phyloP scores from a whole-genome alignment of 2,797 vertebrate genomes.

The Cynopterus sphinx region DNA sequence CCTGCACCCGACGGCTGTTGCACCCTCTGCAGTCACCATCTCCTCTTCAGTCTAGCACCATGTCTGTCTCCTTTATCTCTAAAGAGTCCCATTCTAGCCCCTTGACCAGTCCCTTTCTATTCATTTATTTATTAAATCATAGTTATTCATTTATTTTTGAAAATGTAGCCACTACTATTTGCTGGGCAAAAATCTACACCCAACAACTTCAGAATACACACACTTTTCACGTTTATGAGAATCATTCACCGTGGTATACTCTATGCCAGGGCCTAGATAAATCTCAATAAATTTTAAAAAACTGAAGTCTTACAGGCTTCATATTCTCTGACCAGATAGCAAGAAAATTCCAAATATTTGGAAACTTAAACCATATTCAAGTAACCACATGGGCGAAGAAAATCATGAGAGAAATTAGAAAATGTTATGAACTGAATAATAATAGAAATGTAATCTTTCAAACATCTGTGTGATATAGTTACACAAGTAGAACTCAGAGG shows the following conservation, averaged over 20 bases:
- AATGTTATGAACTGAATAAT: neutral
- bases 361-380: neutral
- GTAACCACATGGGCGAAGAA: neutral
- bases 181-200: neutral
- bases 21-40: neutral
- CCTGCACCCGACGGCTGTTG: accelerated
- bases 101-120: neutral
- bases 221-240: neutral
- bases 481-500: neutral
- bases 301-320: neutral
- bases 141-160: neutral
- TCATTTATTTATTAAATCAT: neutral
- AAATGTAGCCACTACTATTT: neutral
- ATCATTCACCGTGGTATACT: neutral
- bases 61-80: neutral
- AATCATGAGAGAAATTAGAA: neutral
- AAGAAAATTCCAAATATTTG: neutral
- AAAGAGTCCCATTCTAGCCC: neutral
- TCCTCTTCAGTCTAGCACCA: neutral
- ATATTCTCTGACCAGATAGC: neutral
- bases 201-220: neutral
- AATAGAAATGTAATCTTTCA: neutral
- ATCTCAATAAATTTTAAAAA: neutral
- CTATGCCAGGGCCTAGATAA: neutral
- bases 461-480: neutral